Evolutionary conservation across 2,113 vertebrate genomes (phyloP), one percentile per base, ranked within the genome.

Genomic region (Marmota flaviventris): DNA sequence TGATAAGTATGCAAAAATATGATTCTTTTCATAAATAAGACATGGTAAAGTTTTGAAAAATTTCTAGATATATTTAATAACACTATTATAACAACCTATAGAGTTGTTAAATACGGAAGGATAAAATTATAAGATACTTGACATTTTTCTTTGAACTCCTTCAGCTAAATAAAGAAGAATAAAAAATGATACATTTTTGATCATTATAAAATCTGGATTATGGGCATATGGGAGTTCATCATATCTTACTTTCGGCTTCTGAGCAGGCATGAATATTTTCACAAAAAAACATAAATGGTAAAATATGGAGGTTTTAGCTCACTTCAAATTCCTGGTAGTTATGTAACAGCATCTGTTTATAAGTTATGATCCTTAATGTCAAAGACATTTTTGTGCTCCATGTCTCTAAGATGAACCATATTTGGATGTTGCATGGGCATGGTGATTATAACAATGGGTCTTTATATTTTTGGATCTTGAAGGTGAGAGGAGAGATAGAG

Each of bases 261-360:
- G 18, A 82, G 16, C 12, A 72, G n/a, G 18, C 51, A 8, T 39
- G 51, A 96, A 45, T n/a, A 83, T 85, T 81, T 82, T 65, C 61
- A 89, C 11, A 87, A 77, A 79, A 45, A 89, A 76, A 37, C 34
- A 4, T 42, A 77, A 48, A 48, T 83, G 37, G 34, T 27, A 48
- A 83, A 83, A 93, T 45, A 77, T 78, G 77, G 39, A 79, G 61
- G 65, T 39, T 61, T 83, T 53, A 48, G 34, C 53, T 51, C 34
- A 83, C 25, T 91, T 93, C 42, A 85, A 18, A 53, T 88, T 51
- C 32, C 32, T 93, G 45, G 2, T 37, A 94, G 73, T 72, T 93
- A 77, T 13, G 32, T 65, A 75, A 58, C 45, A 92, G 29, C 14
- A 29, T 81, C 32, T 86, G 48, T 65, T 65, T 67, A 25, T 91